These are phyloP conservation scores for Pristis pectinata DNA, from an alignment of 2,797 vertebrate genomes.

Conservation along the genomic window DNA sequence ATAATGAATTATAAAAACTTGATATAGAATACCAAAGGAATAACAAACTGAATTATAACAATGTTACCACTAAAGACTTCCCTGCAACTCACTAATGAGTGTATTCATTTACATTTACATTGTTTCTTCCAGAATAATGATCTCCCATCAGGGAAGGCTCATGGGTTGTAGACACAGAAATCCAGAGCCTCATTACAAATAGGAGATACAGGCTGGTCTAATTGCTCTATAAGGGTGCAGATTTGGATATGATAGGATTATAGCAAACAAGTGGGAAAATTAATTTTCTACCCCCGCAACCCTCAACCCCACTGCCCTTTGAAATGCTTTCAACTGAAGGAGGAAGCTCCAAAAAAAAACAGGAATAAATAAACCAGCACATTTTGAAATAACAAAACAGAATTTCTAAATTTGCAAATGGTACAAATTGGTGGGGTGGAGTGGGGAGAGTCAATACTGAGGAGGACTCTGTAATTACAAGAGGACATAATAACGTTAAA, in stretches of 20 bases:
- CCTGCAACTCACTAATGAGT: conserved; percentile 99
- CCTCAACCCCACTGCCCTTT: conserved; percentile 57
- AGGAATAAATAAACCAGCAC: not conserved
- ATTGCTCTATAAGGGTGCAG: conserved; percentile 99
- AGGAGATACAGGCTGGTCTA: conserved; percentile 95
- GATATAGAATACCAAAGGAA: conserved; percentile 75
- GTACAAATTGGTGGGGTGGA: too few relatives aligned
- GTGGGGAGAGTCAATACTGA: too few relatives aligned
- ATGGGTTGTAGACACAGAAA: conserved; percentile 99
- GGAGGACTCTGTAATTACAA: too few relatives aligned
- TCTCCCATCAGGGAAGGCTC: conserved; percentile 99
- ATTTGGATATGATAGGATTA: conserved; percentile 99
- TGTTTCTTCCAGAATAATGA: conserved; percentile 99
- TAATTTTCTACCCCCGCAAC: conserved; percentile 46
- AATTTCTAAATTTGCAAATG: not conserved
- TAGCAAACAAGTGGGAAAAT: conserved; percentile 82
- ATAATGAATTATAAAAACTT: conserved; percentile 80
- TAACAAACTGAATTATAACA: conserved; percentile 75
- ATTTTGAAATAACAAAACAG: not conserved
- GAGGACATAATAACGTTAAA: too few relatives aligned
- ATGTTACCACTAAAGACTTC: conserved; percentile 82
- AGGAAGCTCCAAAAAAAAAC: not conserved
- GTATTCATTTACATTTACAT: conserved; percentile 99
- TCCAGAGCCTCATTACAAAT: conserved; percentile 99
- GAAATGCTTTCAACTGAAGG: conserved; percentile 53